phyloP scores from a whole-genome alignment of 2,888 invertebrate species.

The Cheilosia vernalis region DNA sequence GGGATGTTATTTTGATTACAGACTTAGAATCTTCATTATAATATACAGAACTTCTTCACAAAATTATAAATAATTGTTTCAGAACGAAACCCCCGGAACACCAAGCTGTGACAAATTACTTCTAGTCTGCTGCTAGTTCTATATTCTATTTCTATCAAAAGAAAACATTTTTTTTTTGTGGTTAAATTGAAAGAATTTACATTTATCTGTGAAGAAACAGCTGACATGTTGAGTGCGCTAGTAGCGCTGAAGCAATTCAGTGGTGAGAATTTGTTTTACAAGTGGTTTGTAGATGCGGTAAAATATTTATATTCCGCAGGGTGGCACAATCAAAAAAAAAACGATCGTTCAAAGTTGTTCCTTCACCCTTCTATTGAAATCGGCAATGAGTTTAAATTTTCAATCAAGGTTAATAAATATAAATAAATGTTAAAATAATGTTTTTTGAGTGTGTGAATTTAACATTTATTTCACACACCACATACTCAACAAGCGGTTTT shows the following conservation, averaged over 20 bases:
- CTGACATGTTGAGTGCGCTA: conserved; percentile 3
- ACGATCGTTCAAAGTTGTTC: no score
- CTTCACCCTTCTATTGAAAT: no score
- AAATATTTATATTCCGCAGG: no score
- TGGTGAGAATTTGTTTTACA: not conserved
- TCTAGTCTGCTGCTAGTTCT: not conserved
- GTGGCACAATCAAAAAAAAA: no score
- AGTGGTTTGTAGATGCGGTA: not conserved
- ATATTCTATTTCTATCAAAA: conserved; percentile 7
- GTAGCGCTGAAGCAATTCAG: not conserved
- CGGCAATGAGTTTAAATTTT: no score
- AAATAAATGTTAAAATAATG: no score
- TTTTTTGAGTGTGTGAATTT: no score
- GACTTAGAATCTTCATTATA: conserved; percentile 32
- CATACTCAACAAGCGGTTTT: no score
- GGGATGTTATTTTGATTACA: conserved; percentile 22
- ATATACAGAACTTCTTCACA: not conserved
- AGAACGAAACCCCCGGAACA: not conserved
- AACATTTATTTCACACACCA: no score
- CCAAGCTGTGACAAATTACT: conserved; percentile 31
- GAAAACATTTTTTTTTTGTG: conserved; percentile 45
- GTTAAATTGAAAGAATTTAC: conserved; percentile 8
- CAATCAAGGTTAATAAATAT: no score
- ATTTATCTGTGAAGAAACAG: conserved; percentile 44
- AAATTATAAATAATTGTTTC: conserved; percentile 1